Conservation (phyloP, 2,113 vertebrate species). For the Oreotrochilus melanogaster region DNA sequence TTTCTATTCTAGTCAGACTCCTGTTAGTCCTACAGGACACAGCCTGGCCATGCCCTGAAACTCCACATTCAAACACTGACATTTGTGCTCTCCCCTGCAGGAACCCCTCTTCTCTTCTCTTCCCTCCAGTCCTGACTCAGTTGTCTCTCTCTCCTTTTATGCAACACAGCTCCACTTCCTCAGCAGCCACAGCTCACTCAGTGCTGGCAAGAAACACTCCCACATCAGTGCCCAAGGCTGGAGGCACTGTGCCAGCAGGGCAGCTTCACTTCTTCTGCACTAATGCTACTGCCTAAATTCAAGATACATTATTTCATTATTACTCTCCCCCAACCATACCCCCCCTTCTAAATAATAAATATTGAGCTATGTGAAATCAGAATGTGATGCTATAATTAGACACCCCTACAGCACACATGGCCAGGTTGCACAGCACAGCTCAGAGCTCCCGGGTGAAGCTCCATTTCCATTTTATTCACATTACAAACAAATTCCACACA, state of each 20-base stretch:
- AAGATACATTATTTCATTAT: background rate
- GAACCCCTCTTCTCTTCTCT: background rate
- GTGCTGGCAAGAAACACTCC: background rate
- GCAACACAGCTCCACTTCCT: background rate
- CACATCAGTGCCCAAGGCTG: rapidly evolving
- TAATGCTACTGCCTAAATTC: rapidly evolving
- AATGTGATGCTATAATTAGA: background rate
- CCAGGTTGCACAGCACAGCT: background rate
- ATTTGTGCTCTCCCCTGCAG: background rate
- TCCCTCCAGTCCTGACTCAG: background rate
- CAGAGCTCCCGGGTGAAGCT: background rate
- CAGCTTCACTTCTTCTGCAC: background rate
- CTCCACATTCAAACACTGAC: rapidly evolving
- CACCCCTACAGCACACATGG: background rate
- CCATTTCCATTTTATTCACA: background rate
- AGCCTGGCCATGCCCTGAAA: background rate
- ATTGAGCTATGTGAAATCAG: background rate
- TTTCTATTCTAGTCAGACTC: background rate
- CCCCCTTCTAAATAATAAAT: background rate
- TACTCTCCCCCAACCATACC: background rate
- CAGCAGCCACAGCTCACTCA: rapidly evolving
- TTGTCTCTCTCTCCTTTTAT: background rate
- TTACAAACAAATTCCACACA: background rate
- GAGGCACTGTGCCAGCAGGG: no score
- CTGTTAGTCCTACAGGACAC: background rate